These are phyloP conservation scores for Bradynema listronoti DNA, from an alignment of 1,140 invertebrate genomes.

Conservation along the genomic window DNA sequence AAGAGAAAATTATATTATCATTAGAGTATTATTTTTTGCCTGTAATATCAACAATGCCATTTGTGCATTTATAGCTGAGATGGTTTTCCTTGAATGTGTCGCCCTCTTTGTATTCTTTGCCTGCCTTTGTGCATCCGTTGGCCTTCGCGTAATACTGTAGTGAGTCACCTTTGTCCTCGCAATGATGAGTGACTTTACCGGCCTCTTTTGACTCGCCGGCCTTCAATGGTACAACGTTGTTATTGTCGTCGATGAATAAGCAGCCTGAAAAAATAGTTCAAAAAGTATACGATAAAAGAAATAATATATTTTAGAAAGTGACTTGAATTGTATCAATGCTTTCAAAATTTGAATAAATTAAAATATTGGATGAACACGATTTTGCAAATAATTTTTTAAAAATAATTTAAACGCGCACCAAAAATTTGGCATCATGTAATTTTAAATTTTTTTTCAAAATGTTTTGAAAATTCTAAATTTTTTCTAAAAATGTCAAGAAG, in stretches of 20 bases:
- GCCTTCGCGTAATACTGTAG: constrained; percentile 28
- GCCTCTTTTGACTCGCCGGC: constrained; percentile 27
- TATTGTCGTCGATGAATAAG: constrained; percentile 15
- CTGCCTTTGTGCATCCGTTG: constrained; percentile 24
- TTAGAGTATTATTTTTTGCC: constrained; percentile 23
- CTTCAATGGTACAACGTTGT: constrained; percentile 14
- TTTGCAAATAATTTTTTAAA: too few relatives aligned
- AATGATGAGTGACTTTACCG: constrained; percentile 37
- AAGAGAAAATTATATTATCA: too few relatives aligned
- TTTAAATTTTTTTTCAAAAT: not conserved
- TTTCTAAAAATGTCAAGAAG: not conserved
- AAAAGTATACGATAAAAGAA: too few relatives aligned
- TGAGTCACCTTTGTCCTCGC: constrained; percentile 34
- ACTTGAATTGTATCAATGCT: too few relatives aligned
- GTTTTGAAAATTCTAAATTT: not conserved
- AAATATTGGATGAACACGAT: too few relatives aligned
- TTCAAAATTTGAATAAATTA: too few relatives aligned
- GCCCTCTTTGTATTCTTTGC: constrained; percentile 46
- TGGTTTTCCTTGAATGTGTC: constrained; percentile 43
- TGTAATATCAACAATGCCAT: constrained; percentile 30
- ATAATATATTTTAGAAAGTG: too few relatives aligned
- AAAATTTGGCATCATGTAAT: not conserved
- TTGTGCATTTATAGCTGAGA: constrained; percentile 35
- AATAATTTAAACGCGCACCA: not conserved
- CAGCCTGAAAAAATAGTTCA: constrained; percentile 26